Conservation (phyloP, 2,113 vertebrate genomes). For the Otocyon megalotis region DNA sequence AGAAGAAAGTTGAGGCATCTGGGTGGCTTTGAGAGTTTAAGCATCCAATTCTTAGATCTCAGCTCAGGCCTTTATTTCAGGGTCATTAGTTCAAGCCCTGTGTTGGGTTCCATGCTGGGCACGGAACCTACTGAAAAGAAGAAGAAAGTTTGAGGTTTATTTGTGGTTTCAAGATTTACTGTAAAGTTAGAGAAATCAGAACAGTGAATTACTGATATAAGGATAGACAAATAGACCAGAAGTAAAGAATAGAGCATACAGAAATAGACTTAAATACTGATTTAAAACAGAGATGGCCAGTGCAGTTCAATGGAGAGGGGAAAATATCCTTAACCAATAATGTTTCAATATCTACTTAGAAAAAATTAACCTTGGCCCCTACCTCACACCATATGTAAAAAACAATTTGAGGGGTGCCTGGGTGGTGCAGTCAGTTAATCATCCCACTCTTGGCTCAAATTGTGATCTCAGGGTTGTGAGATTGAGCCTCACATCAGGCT, state of each 20-base stretch:
- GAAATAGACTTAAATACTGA: background rate
- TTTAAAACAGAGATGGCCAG: background rate
- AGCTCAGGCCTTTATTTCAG: background rate
- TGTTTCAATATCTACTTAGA: background rate
- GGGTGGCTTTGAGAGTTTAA: background rate
- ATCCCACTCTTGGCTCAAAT: background rate
- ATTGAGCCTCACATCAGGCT: background rate
- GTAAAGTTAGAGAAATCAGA: constrained; percentile 12
- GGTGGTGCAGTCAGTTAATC: background rate
- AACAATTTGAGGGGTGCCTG: background rate
- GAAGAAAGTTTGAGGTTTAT: background rate
- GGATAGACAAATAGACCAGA: background rate
- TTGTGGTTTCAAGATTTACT: background rate
- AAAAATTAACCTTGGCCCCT: background rate
- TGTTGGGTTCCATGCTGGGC: background rate
- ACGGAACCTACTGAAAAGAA: background rate
- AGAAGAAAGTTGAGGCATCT: background rate
- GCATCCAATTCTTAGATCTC: background rate
- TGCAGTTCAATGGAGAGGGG: background rate
- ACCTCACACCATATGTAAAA: background rate
- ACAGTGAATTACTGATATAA: background rate
- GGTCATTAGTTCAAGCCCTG: background rate
- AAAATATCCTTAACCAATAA: background rate
- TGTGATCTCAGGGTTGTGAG: background rate
- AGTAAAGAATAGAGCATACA: background rate